Conservation (phyloP, 2,888 invertebrate species). For the Agrotis puta region DNA sequence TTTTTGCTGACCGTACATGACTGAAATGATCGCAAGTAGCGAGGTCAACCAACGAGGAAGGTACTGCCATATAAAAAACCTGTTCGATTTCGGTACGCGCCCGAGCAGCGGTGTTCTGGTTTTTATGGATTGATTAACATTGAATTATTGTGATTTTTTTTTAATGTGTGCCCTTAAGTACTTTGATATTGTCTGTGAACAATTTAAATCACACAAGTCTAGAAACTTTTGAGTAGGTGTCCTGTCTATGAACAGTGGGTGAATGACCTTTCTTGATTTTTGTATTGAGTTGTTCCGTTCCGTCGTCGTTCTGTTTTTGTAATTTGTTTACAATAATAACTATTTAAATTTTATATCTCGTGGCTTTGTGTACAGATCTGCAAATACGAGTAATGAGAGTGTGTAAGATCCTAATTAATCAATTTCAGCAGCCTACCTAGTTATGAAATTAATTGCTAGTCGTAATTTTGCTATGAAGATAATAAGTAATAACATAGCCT, state of each 20-base stretch:
- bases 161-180: conserved; percentile 10
- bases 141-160: conserved; percentile 44
- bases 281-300: conserved; percentile 17
- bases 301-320: too few species aligned
- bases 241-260: conserved; percentile 21
- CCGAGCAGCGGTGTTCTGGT: conserved; percentile 56
- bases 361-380: not conserved
- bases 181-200: not conserved
- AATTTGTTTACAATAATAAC: conserved; percentile 11
- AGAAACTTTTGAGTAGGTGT: not conserved
- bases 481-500: not conserved
- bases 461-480: not conserved
- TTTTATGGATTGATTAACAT: conserved; percentile 46
- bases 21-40: conserved; percentile 43
- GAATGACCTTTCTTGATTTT: conserved; percentile 42
- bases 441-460: not conserved
- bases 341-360: not conserved
- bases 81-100: conserved; percentile 58
- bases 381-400: not conserved
- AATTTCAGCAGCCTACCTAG: not conserved
- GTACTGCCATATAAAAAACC: conserved; percentile 53
- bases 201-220: not conserved
- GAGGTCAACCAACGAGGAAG: conserved; percentile 60
- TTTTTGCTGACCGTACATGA: conserved; percentile 2
- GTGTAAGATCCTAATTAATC: not conserved